Percentiles rank a stretch among this genome's conserved stretches.
phyloP scores from a whole-genome alignment of 2,888 invertebrate species.

The Leptarthrus brevirostris region DNA sequence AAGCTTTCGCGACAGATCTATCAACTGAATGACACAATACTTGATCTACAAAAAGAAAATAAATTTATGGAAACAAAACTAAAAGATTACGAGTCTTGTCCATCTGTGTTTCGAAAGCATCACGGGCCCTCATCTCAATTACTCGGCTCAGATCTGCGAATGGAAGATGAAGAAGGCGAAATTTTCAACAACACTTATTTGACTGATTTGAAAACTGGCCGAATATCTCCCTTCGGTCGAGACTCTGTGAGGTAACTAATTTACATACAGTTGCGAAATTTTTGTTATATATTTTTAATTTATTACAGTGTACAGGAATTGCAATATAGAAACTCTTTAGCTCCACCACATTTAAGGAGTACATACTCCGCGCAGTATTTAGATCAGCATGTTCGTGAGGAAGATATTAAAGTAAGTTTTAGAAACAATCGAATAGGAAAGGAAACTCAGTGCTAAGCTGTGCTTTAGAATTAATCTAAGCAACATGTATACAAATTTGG shows the following conservation, averaged over 20 bases:
- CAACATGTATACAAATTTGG: slow-evolving; percentile 22
- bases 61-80: slow-evolving; percentile 62
- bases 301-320: slow-evolving; percentile 74
- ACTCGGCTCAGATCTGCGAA: slow-evolving; percentile 69
- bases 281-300: too few relatives aligned
- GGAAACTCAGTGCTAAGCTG: slow-evolving; percentile 10
- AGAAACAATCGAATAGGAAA: slow-evolving; percentile 12
- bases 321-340: slow-evolving; percentile 82
- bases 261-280: background rate
- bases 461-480: background rate
- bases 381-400: slow-evolving; percentile 72
- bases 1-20: slow-evolving; percentile 64
- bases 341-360: slow-evolving; percentile 86
- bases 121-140: slow-evolving; percentile 7
- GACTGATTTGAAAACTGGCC: slow-evolving; percentile 73
- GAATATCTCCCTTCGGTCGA: slow-evolving; percentile 63
- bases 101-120: slow-evolving; percentile 27
- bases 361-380: slow-evolving; percentile 86
- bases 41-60: slow-evolving; percentile 64
- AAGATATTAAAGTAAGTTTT: slow-evolving; percentile 74
- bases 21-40: slow-evolving; percentile 62
- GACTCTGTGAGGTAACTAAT: slow-evolving; percentile 59
- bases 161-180: slow-evolving; percentile 90
- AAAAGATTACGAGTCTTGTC: slow-evolving; percentile 58
- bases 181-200: slow-evolving; percentile 85